Percentiles rank a stretch among this genome's conserved stretches.
These are phyloP conservation scores for Pseudorhombus dupliciocellatus DNA, from an alignment of 2,113 vertebrate species.

Conservation along the genomic window DNA sequence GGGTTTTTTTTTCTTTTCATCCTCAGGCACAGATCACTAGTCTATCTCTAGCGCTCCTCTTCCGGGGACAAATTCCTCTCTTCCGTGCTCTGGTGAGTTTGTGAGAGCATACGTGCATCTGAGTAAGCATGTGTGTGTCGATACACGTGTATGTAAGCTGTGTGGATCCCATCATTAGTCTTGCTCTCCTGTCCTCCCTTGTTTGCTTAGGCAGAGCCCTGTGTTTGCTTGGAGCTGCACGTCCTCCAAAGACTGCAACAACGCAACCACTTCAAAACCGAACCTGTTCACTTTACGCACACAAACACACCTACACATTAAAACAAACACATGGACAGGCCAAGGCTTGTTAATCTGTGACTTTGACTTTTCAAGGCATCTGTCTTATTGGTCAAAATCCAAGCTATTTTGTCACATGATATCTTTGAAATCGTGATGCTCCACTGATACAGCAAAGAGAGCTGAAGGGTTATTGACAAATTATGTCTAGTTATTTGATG, in stretches of 20 bases:
- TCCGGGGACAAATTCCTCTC: conserved; percentile 64
- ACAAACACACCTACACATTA: conserved; percentile 51
- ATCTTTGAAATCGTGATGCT: background rate
- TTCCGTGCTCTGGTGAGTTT: conserved; percentile 51
- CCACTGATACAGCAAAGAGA: background rate
- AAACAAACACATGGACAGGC: conserved; percentile 52
- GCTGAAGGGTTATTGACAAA: background rate
- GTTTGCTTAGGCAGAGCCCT: conserved; percentile 83
- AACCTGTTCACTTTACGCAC: conserved; percentile 37
- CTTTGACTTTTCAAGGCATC: conserved; percentile 36
- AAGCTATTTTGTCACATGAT: background rate
- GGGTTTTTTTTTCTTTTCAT: conserved; percentile 24
- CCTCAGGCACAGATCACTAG: conserved; percentile 13
- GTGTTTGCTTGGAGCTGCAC: conserved; percentile 72
- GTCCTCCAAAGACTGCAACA: conserved; percentile 68
- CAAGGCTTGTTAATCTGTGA: conserved; percentile 60
- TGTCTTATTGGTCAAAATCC: conserved; percentile 29
- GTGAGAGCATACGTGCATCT: conserved; percentile 51
- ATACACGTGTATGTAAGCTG: conserved; percentile 74
- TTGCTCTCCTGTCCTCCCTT: conserved; percentile 87
- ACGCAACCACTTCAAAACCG: conserved; percentile 64
- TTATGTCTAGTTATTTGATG: background rate
- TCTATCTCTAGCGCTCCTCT: conserved; percentile 65
- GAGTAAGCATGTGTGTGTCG: conserved; percentile 47
- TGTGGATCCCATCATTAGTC: conserved; percentile 89